Conservation (phyloP, 2,797 vertebrate genomes). For the Chloroceryle inda region DNA sequence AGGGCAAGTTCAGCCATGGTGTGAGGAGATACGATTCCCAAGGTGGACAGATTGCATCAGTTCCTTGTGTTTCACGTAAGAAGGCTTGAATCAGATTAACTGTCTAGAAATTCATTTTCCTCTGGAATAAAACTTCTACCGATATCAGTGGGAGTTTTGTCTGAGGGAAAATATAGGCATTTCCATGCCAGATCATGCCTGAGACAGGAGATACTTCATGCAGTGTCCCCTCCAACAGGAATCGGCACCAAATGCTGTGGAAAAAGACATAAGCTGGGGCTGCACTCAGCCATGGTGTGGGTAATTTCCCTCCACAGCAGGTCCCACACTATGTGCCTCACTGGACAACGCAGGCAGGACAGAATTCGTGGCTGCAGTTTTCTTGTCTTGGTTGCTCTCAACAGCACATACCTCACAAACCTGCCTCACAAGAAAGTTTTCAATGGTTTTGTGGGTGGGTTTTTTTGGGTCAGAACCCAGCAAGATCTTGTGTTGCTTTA, state of each 20-base stretch:
- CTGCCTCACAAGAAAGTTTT: neutral
- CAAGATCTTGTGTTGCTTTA: neutral
- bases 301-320: neutral
- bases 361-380: neutral
- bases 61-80: neutral
- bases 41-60: neutral
- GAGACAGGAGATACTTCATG: neutral
- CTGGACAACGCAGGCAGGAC: neutral
- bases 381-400: neutral
- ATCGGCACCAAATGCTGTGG: neutral
- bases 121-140: conserved; percentile 5
- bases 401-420: neutral
- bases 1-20: neutral
- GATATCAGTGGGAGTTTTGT: neutral
- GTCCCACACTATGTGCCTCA: neutral
- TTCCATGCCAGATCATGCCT: neutral
- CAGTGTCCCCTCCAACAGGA: neutral
- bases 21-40: neutral
- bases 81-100: conserved; percentile 15
- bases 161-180: neutral
- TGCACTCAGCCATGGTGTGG: neutral
- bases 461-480: neutral
- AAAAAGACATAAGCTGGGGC: neutral
- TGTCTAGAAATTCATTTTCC: neutral
- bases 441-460: neutral